These are phyloP conservation scores for Drosophila lacicola DNA, from an alignment of 2,888 invertebrate species.

Conservation along the genomic window DNA sequence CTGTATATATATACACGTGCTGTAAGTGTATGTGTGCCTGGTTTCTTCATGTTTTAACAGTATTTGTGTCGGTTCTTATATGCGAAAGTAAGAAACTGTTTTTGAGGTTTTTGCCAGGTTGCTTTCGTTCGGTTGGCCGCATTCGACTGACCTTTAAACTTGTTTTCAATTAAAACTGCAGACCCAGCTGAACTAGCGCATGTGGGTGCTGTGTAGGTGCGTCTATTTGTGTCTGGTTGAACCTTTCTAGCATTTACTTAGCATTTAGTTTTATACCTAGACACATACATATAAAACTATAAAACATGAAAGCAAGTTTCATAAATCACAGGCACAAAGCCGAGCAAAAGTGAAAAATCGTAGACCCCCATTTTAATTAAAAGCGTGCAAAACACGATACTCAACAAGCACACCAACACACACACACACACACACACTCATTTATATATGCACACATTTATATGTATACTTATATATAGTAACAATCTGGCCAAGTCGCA, in stretches of 20 bases:
- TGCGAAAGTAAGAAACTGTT: slow-evolving; percentile 22
- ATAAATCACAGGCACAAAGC: slow-evolving; percentile 76
- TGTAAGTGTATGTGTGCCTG: slow-evolving; percentile 18
- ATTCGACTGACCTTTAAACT: slow-evolving; percentile 73
- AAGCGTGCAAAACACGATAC: slow-evolving; percentile 81
- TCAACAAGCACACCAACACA: slow-evolving; percentile 46
- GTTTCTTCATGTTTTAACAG: slow-evolving; percentile 61
- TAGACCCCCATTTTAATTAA: slow-evolving; percentile 79
- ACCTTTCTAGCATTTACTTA: slow-evolving; percentile 75
- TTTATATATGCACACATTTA: slow-evolving; percentile 8
- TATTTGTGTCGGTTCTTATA: slow-evolving; percentile 33
- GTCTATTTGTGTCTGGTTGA: slow-evolving; percentile 37
- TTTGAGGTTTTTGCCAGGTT: slow-evolving; percentile 43
- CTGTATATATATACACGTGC: not conserved
- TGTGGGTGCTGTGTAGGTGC: slow-evolving; percentile 3
- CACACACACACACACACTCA: slow-evolving; percentile 19
- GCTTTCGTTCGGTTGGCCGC: slow-evolving; percentile 40
- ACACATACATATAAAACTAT: slow-evolving; percentile 63
- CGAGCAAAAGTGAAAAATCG: slow-evolving; percentile 77
- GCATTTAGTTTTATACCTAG: slow-evolving; percentile 65
- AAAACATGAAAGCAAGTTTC: slow-evolving; percentile 78
- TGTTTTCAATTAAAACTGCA: slow-evolving; percentile 73
- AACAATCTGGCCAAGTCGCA: slow-evolving; percentile 55
- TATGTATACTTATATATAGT: slow-evolving; percentile 24
- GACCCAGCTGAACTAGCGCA: slow-evolving; percentile 36